A percentile compares a stretch with the other conserved stretches of the same genome.
Evolutionary conservation across 2,113 vertebrate species (phyloP).

Genomic region (Xenus cinereus): DNA sequence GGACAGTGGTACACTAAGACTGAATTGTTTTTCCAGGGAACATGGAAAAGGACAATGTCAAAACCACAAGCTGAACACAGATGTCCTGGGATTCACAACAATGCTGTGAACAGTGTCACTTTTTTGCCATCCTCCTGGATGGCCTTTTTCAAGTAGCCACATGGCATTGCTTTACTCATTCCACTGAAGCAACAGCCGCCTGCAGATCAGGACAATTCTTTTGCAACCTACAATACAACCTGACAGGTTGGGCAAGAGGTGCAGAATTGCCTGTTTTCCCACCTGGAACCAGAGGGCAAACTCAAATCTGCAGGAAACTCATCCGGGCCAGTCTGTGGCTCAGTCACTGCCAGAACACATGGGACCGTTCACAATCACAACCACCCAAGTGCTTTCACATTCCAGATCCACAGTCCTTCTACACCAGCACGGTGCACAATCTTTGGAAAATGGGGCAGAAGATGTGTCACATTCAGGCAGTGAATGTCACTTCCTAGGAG

Average conservation of each 20-base stretch:
- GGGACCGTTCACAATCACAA: background rate
- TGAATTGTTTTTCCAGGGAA: background rate
- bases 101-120: background rate
- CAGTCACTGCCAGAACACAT: background rate
- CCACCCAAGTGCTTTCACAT: background rate
- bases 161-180: background rate
- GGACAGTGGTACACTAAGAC: background rate
- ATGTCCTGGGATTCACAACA: background rate
- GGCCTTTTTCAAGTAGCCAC: background rate
- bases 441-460: background rate
- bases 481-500: background rate
- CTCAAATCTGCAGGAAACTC: background rate
- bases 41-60: background rate
- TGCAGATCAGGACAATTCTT: background rate
- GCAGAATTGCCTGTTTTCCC: background rate
- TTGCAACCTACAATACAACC: background rate
- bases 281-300: background rate
- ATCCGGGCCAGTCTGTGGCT: background rate
- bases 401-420: background rate
- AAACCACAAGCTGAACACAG: background rate
- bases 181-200: background rate
- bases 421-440: background rate
- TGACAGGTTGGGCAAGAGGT: background rate
- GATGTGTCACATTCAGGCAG: background rate
- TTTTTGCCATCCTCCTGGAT: background rate